A percentile compares a stretch with the other conserved stretches of the same genome.
These are phyloP conservation scores for Alethe castanea DNA, from an alignment of 2,113 vertebrate genomes.

Conservation along the genomic window DNA sequence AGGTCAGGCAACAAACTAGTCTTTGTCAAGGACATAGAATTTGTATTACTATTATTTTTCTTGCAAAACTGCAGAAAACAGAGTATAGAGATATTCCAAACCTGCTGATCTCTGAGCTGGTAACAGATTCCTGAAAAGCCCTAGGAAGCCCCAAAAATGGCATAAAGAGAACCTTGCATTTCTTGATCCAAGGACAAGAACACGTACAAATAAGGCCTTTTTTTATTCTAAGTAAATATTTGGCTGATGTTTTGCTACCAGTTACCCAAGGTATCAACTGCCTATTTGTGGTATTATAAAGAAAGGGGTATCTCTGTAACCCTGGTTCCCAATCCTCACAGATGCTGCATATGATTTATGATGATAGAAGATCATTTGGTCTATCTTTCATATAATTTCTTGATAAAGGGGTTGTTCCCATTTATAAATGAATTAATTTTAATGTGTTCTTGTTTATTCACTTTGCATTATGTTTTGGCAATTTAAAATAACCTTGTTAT, in stretches of 20 bases:
- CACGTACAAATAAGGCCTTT: background rate
- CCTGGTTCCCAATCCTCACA: background rate
- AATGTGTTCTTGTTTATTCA: background rate
- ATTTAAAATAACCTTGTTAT: background rate
- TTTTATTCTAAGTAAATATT: background rate
- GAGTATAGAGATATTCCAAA: background rate
- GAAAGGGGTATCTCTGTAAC: background rate
- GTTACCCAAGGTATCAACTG: background rate
- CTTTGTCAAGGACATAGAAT: background rate
- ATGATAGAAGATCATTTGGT: background rate
- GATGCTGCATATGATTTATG: background rate
- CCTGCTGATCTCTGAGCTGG: background rate
- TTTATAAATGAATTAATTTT: background rate
- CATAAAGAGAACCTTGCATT: background rate
- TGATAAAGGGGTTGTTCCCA: background rate
- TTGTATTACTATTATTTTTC: background rate
- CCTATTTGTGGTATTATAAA: background rate
- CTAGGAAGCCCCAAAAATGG: background rate
- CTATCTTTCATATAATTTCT: background rate
- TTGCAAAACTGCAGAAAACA: background rate
- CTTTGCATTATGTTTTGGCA: background rate
- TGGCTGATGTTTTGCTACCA: background rate
- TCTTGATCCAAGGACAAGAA: background rate
- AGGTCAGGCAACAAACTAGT: background rate
- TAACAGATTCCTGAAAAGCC: background rate